Base-by-base conservation (phyloP, 1,140 invertebrate genomes). In the Nasonia longicornis region DNA sequence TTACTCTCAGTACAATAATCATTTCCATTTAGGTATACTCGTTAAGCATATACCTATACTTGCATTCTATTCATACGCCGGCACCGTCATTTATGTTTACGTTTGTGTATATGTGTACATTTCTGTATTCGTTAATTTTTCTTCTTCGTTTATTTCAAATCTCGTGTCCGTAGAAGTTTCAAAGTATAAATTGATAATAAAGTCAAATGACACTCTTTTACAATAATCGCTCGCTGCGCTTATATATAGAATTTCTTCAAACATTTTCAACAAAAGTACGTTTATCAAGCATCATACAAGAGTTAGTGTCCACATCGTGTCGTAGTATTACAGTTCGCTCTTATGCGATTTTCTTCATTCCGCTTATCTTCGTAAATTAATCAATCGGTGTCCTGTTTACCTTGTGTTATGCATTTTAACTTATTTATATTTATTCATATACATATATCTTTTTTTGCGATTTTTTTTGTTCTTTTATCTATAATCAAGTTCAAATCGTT, bases 241-340 rank as follows among this genome's bases (percentile, higher is more conserved):
- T 87, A 89, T 86, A 87, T 87, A 89, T 89, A 89, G 87, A 90
- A 88, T 90, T 87, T 87, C 79, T 88, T 86, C 86, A 90, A 82
- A 82, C 76, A 82, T 89, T 87, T 86, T 89, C 86, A 90, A 90
- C 89, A 89, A 90, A 90, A 89, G 87, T 90, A 85, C 83, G 69
- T 84, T 84, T 70, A 82, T 88, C 83, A 89, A 90, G 89, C 89
- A 87, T 89, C 89, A 89, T 87, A 88, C 86, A 87, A 87, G 86
- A 85, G 83, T 89, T 85, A 79, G 71, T 79, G 87, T 89, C 86
- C 89, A 89, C 86, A 87, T 89, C 77, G 63, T 81, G 76, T 79
- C 82, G 48, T 67, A 77, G 67, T 80, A 82, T 85, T 86, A 84
- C 82, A 84, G 77, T 85, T 80, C 42, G 63, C 63, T 52, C 29